Evolutionary conservation across 1,140 invertebrate genomes (phyloP).

Genomic region (Mizuhopecten yessoensis): DNA sequence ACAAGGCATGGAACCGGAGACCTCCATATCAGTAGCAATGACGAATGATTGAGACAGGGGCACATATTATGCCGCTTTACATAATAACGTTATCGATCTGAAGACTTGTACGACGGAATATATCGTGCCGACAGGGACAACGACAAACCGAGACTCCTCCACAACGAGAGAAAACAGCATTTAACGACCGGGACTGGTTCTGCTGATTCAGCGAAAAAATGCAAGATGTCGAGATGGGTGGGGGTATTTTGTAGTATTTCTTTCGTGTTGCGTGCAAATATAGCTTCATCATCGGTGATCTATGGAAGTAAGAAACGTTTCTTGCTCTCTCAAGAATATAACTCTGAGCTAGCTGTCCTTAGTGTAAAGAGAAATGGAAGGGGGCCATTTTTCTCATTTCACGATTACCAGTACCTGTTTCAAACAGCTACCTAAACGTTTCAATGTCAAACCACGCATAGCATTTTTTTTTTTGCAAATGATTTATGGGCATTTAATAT

Average conservation of each 20-base stretch:
- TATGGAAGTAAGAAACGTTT: too few species aligned
- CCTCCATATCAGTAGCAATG: not conserved
- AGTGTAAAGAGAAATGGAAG: too few species aligned
- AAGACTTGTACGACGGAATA: not conserved
- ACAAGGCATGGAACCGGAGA: not conserved
- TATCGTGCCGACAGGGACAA: not conserved
- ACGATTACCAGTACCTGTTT: too few species aligned
- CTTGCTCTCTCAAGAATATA: too few species aligned
- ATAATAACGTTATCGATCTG: not conserved
- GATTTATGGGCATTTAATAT: too few species aligned
- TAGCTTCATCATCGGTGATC: too few species aligned
- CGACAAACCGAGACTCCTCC: conserved; percentile 9
- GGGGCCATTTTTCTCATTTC: too few species aligned
- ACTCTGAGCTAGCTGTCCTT: too few species aligned
- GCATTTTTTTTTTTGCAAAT: too few species aligned
- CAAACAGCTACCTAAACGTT: too few species aligned
- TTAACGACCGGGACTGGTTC: not conserved
- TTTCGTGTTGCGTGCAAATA: too few species aligned
- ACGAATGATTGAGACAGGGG: not conserved
- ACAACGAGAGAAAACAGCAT: not conserved
- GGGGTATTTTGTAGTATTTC: not conserved
- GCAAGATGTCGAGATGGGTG: not conserved
- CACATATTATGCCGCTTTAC: not conserved
- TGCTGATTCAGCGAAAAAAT: conserved; percentile 4
- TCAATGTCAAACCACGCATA: too few species aligned